Percentiles rank a stretch among this genome's conserved stretches.
Evolutionary conservation across 2,113 vertebrate species (phyloP).

Genomic region (Stegostoma tigrinum): DNA sequence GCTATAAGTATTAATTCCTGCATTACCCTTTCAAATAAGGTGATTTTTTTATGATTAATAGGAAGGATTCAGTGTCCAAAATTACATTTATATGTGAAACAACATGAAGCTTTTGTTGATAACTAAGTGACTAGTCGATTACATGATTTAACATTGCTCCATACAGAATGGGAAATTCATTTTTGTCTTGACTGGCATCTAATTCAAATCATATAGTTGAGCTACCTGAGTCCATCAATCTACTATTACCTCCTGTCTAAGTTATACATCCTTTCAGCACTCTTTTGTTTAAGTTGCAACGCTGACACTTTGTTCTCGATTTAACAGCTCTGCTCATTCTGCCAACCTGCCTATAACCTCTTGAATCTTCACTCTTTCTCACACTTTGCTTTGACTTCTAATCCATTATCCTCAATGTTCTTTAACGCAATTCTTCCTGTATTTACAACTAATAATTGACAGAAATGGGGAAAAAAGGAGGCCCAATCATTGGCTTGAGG

Average conservation of each 20-base stretch:
- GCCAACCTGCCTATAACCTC: background rate
- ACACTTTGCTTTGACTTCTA: background rate
- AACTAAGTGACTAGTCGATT: too few relatives aligned
- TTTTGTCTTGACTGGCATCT: background rate
- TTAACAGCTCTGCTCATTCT: background rate
- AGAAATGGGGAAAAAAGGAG: background rate
- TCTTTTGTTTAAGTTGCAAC: background rate
- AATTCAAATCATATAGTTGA: background rate
- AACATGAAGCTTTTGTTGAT: too few relatives aligned
- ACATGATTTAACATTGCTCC: too few relatives aligned
- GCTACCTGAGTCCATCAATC: background rate
- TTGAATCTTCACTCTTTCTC: background rate
- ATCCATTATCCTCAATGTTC: background rate
- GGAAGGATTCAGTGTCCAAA: too few relatives aligned
- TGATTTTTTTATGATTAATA: too few relatives aligned
- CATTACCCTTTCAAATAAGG: background rate
- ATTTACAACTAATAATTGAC: background rate
- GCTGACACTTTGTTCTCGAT: background rate
- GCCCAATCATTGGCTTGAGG: too few relatives aligned
- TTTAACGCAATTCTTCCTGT: background rate
- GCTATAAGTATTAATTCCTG: background rate
- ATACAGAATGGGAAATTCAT: too few relatives aligned
- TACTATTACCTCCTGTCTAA: background rate
- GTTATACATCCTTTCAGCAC: background rate
- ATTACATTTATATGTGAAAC: too few relatives aligned